Evolutionary conservation across 2,797 vertebrate genomes (phyloP).

Genomic region (Percopsis omiscomaycus): DNA sequence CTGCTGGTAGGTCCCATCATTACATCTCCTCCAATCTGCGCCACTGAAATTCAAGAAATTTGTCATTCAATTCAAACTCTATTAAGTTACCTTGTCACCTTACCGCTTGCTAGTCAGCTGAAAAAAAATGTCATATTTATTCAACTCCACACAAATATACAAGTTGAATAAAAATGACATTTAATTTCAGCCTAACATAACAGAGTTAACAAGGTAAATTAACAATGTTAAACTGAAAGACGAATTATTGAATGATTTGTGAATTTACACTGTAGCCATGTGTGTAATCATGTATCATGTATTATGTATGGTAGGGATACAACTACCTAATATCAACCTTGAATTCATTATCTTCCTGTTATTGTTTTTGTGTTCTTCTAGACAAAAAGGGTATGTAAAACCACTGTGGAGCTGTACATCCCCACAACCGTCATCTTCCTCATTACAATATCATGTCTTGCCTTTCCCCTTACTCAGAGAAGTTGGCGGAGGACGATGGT

Average conservation of each 20-base stretch:
- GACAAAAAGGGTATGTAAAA: constrained; percentile 59
- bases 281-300: too few relatives aligned
- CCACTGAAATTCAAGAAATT: constrained; percentile 35
- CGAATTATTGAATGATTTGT: too few relatives aligned
- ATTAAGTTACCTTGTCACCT: too few relatives aligned
- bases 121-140: too few relatives aligned
- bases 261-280: too few relatives aligned
- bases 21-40: constrained; percentile 40
- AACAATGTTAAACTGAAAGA: too few relatives aligned
- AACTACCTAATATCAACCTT: not conserved
- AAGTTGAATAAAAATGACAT: too few relatives aligned
- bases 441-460: constrained; percentile 31
- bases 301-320: too few relatives aligned
- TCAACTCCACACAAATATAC: too few relatives aligned
- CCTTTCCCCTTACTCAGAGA: constrained; percentile 58
- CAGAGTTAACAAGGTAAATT: too few relatives aligned
- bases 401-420: not conserved
- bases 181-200: too few relatives aligned
- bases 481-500: constrained; percentile 63
- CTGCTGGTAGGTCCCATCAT: constrained; percentile 70
- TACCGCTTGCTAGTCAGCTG: too few relatives aligned
- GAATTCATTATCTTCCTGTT: constrained; percentile 15
- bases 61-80: constrained; percentile 2
- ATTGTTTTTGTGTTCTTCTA: constrained; percentile 36
- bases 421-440: not conserved